Conservation (phyloP, 2,888 invertebrate genomes). For the Campoplex capitator region DNA sequence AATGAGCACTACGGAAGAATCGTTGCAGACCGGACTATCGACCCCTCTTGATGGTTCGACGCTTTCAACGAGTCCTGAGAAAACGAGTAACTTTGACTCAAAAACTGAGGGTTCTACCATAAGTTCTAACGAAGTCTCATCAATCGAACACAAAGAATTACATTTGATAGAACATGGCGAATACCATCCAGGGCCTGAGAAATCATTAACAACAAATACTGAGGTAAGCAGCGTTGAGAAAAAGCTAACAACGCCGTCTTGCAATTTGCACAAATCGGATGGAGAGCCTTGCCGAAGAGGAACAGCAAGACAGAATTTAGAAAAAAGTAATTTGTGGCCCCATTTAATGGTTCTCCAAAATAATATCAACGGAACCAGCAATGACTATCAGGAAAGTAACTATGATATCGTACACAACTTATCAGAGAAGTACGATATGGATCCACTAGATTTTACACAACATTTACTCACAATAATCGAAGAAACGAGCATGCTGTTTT, state of each 20-base stretch:
- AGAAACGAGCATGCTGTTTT: constrained; percentile 5
- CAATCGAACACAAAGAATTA: too few species aligned
- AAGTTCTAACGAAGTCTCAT: too few species aligned
- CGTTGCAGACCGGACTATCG: not conserved
- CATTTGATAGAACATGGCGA: too few species aligned
- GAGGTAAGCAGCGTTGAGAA: not conserved
- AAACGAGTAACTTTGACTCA: not conserved
- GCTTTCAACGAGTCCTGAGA: not conserved
- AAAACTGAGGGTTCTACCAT: too few species aligned
- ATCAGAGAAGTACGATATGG: not conserved
- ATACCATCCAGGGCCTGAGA: too few species aligned
- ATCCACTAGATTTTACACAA: constrained; percentile 32
- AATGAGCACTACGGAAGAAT: not conserved
- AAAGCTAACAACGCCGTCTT: not conserved
- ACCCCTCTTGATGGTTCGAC: not conserved
- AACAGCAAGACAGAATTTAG: not conserved
- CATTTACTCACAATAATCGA: constrained; percentile 49
- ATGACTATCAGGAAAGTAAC: not conserved
- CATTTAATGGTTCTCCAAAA: constrained; percentile 10
- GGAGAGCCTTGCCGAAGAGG: not conserved
- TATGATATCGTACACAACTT: constrained; percentile 18
- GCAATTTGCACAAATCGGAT: not conserved
- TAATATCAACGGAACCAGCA: not conserved
- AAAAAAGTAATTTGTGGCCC: constrained; percentile 28
- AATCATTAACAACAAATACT: too few species aligned